Percentiles rank a stretch among this genome's conserved stretches.
These are phyloP conservation scores for Thunnus maccoyii DNA, from an alignment of 2,113 vertebrate genomes.

Conservation along the genomic window DNA sequence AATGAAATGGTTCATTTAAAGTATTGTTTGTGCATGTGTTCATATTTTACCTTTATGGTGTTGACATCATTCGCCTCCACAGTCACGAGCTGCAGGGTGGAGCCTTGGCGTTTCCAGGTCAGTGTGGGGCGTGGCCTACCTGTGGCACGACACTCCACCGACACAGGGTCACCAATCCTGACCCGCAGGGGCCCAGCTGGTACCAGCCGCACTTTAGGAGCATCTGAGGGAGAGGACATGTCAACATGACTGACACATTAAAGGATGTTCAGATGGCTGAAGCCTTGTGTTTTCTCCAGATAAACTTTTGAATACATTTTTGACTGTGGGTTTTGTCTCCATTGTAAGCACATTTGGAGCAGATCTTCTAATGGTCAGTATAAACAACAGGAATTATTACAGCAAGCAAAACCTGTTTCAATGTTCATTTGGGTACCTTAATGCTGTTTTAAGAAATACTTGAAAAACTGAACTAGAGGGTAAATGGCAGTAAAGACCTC, in stretches of 20 bases:
- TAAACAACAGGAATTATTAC: too few relatives aligned
- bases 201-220: constrained; percentile 88
- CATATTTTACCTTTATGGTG: constrained; percentile 58
- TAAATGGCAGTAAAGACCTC: too few relatives aligned
- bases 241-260: not conserved
- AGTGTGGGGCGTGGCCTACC: constrained; percentile 89
- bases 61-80: constrained; percentile 82
- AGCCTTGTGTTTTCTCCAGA: too few relatives aligned
- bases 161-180: constrained; percentile 86
- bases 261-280: too few relatives aligned
- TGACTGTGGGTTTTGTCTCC: too few relatives aligned
- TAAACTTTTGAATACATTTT: too few relatives aligned
- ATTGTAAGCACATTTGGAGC: too few relatives aligned
- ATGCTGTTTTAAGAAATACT: too few relatives aligned
- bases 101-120: constrained; percentile 89
- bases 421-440: too few relatives aligned
- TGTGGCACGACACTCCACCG: constrained; percentile 88
- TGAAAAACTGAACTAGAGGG: too few relatives aligned
- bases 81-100: constrained; percentile 82
- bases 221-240: constrained; percentile 78
- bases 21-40: not conserved
- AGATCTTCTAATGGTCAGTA: too few relatives aligned
- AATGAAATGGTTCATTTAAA: not conserved
- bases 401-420: too few relatives aligned
- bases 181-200: constrained; percentile 87